Conservation (phyloP, 1,140 invertebrate genomes). For the Pseudomyrmex cubaensis region DNA sequence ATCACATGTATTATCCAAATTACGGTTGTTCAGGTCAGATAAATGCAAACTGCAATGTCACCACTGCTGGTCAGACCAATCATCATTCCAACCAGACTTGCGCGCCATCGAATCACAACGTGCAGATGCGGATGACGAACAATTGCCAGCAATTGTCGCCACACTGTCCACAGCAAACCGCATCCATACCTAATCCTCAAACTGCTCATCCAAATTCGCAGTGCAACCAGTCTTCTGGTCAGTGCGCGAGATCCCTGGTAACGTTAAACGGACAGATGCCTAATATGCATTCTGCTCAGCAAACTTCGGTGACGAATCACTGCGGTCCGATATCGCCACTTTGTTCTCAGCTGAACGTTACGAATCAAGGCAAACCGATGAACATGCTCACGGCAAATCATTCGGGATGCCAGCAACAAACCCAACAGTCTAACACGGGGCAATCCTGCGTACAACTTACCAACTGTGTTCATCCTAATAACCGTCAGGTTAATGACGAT, state of each 20-base stretch:
- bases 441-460: constrained; percentile 73
- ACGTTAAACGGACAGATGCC: constrained; percentile 70
- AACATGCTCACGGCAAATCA: constrained; percentile 34
- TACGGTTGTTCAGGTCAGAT: constrained; percentile 78
- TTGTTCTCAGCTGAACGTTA: constrained; percentile 68
- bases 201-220: constrained; percentile 55
- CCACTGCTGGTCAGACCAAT: constrained; percentile 61
- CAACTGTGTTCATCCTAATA: constrained; percentile 77
- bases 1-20: constrained; percentile 77
- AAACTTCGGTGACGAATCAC: constrained; percentile 49
- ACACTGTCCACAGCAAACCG: constrained; percentile 74
- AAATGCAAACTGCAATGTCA: constrained; percentile 72
- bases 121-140: constrained; percentile 68
- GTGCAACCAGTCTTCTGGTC: constrained; percentile 61
- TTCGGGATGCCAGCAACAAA: constrained; percentile 53
- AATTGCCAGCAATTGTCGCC: constrained; percentile 79
- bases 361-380: constrained; percentile 65
- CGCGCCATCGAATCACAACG: constrained; percentile 48
- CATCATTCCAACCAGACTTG: constrained; percentile 71
- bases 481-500: constrained; percentile 52
- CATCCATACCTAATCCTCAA: constrained; percentile 19
- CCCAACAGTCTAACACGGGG: constrained; percentile 28
- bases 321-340: constrained; percentile 70
- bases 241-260: constrained; percentile 62
- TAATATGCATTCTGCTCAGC: constrained; percentile 56